Evolutionary conservation across 2,888 invertebrate genomes (phyloP).

Genomic region (Tuberolachnus salignus): DNA sequence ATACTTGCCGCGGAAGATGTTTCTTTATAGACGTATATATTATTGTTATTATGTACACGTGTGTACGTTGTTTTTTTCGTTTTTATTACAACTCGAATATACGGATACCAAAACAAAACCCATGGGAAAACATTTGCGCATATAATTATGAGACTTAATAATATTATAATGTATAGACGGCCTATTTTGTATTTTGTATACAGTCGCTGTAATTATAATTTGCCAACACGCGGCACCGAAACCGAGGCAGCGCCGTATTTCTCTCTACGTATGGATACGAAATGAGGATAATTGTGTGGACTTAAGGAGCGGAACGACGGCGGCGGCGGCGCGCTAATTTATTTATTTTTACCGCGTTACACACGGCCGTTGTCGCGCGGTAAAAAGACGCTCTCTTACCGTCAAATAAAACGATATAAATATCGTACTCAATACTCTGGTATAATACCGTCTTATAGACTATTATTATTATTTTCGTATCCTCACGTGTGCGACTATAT

Average conservation of each 20-base stretch:
- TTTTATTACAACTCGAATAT: neutral
- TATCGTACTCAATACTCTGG: neutral
- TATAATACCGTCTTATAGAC: neutral
- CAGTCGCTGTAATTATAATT: conserved; percentile 18
- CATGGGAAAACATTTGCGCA: conserved; percentile 26
- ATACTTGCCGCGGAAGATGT: neutral
- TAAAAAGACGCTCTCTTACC: conserved; percentile 21
- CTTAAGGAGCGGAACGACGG: conserved; percentile 36
- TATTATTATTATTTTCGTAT: conserved; percentile 1
- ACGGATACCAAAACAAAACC: neutral
- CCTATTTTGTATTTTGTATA: conserved; percentile 4
- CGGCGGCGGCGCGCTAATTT: conserved; percentile 24
- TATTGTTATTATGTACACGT: neutral
- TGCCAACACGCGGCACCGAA: conserved; percentile 2
- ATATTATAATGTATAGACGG: neutral
- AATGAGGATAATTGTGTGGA: conserved; percentile 43
- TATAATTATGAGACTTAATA: conserved; percentile 10
- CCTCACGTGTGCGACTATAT: conserved; percentile 9
- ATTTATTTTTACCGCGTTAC: neutral
- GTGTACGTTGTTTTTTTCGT: neutral
- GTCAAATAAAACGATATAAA: conserved; percentile 26
- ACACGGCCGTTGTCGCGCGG: neutral
- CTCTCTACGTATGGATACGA: neutral
- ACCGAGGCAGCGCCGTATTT: conserved; percentile 13
- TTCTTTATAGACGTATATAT: too few relatives aligned